These are phyloP conservation scores for Phoeniculus purpureus DNA, from an alignment of 2,797 vertebrate species.

Conservation along the genomic window DNA sequence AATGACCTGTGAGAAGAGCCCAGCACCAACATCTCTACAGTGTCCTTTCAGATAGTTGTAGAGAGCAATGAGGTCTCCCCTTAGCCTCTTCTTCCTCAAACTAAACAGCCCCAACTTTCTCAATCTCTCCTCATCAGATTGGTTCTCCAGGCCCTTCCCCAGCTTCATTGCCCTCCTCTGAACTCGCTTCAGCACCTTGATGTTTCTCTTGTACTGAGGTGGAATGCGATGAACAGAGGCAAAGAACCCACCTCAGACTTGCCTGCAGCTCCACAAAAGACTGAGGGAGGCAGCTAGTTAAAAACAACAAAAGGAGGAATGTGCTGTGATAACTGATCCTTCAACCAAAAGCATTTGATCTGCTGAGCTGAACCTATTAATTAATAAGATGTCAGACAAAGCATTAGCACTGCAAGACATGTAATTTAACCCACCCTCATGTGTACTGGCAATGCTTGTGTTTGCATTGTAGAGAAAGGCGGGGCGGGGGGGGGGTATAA, in stretches of 20 bases:
- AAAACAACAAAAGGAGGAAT: neutral
- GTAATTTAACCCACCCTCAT: neutral
- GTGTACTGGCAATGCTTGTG: neutral
- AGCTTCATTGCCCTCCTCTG: too few species aligned
- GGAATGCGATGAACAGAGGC: neutral
- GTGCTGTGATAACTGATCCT: neutral
- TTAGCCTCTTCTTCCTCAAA: too few species aligned
- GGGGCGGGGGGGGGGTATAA: neutral
- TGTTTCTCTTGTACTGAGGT: too few species aligned
- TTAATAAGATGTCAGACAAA: constrained; percentile 7
- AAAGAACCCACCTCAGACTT: neutral
- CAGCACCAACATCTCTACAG: too few species aligned
- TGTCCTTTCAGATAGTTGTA: too few species aligned
- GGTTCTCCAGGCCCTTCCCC: too few species aligned
- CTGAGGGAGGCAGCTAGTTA: neutral
- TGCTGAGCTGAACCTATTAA: neutral
- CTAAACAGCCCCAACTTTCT: too few species aligned
- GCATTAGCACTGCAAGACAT: neutral
- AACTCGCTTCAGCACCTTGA: too few species aligned
- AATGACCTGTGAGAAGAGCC: too few species aligned
- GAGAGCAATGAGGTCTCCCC: too few species aligned
- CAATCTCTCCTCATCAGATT: too few species aligned
- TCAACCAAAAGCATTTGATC: neutral
- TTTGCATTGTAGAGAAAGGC: neutral
- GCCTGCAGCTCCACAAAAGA: neutral